A percentile compares a stretch with the other conserved stretches of the same genome.
phyloP scores from a whole-genome alignment of 2,888 invertebrate genomes.

The Drosophila merina region DNA sequence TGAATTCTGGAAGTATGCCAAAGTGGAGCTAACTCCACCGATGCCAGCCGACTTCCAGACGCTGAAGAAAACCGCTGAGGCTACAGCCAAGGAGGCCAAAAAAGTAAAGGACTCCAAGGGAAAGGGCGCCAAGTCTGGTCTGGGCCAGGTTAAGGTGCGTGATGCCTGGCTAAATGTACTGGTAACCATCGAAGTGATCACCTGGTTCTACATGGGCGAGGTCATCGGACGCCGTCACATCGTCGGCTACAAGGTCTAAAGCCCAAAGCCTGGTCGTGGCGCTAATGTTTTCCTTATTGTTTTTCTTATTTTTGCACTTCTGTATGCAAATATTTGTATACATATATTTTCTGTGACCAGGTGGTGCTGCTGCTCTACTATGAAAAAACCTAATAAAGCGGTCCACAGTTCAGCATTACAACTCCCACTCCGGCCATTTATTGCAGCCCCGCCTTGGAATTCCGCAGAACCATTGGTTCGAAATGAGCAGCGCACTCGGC shows the following conservation, averaged over 20 bases:
- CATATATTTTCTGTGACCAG: slow-evolving; percentile 24
- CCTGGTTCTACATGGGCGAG: slow-evolving; percentile 69
- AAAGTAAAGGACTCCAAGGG: slow-evolving; percentile 26
- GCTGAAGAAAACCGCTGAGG: slow-evolving; percentile 36
- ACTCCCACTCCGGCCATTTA: slow-evolving; percentile 21
- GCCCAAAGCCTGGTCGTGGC: background rate
- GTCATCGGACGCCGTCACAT: slow-evolving; percentile 69
- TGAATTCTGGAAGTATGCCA: slow-evolving; percentile 67
- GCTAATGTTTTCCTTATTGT: background rate
- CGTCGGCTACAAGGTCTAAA: slow-evolving; percentile 68
- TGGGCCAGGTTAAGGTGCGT: slow-evolving; percentile 45
- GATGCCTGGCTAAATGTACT: slow-evolving; percentile 59
- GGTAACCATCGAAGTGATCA: slow-evolving; percentile 64
- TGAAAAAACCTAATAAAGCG: background rate
- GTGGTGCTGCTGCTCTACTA: slow-evolving; percentile 9
- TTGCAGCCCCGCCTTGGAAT: slow-evolving; percentile 51
- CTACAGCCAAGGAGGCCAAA: slow-evolving; percentile 49
- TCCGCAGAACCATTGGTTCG: slow-evolving; percentile 56
- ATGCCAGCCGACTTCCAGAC: slow-evolving; percentile 56
- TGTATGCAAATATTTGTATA: slow-evolving; percentile 15
- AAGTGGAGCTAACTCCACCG: slow-evolving; percentile 61
- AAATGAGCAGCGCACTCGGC: slow-evolving; percentile 46
- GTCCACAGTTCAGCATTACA: slow-evolving; percentile 4
- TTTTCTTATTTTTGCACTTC: slow-evolving; percentile 1
- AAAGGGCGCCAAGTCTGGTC: slow-evolving; percentile 4